phyloP scores from a whole-genome alignment of 2,888 invertebrate genomes.

The Hypercompe scribonia region DNA sequence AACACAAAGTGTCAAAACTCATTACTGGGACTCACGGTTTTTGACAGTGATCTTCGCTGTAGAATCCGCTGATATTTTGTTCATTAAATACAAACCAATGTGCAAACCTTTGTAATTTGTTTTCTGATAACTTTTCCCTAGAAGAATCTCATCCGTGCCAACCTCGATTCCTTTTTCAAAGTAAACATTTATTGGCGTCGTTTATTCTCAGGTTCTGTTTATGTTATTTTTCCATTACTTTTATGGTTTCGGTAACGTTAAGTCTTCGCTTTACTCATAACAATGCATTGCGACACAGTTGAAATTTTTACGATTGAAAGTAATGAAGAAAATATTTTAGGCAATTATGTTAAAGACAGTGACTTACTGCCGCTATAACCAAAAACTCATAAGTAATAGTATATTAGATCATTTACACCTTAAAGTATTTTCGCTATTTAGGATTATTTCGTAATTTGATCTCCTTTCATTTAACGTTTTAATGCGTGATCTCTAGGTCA shows the following conservation, averaged over 20 bases:
- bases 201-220: slow-evolving; percentile 13
- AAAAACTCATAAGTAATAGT: not conserved
- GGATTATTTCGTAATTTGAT: not conserved
- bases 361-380: not conserved
- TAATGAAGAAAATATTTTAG: slow-evolving; percentile 41
- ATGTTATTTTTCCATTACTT: slow-evolving; percentile 17
- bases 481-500: not conserved
- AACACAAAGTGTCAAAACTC: not conserved
- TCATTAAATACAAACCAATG: not conserved
- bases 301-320: slow-evolving; percentile 34
- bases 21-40: not conserved
- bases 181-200: slow-evolving; percentile 14
- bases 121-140: not conserved
- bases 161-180: slow-evolving; percentile 7
- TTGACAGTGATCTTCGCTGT: not conserved
- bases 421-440: not conserved
- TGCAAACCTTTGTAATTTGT: not conserved
- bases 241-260: slow-evolving; percentile 16
- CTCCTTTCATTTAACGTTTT: no score
- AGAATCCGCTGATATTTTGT: not conserved
- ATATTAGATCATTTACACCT: not conserved
- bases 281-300: slow-evolving; percentile 21
- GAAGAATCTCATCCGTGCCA: not conserved
- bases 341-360: slow-evolving; percentile 27
- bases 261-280: slow-evolving; percentile 19